Evolutionary conservation across 2,797 vertebrate genomes (phyloP), one percentile per base, ranked within the genome.

Genomic region (Heteromormyrus szaboi): DNA sequence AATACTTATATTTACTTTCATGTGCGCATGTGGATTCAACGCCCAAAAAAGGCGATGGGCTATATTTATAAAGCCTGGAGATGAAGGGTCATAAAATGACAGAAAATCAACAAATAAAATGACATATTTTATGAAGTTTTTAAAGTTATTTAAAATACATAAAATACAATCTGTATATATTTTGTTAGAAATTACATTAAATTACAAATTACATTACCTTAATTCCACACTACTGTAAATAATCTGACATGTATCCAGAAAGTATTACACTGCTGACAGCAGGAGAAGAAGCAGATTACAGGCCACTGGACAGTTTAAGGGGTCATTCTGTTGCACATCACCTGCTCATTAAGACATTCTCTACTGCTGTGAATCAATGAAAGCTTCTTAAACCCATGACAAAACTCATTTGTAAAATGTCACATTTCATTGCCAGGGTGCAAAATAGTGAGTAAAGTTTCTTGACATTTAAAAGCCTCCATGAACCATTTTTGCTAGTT

Each of bases 371-470:
- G 37, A 87, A 87, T 87, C 86, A 37, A 44, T 65, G 53, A 41
- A 87, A 62, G 37, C 33, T 44, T 87, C 54, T 87, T 65, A 87
- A 41, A 87, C 53, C 33, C 29, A 65, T n/a, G 53, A 51, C 37
- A 87, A 59, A 87, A 87, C 53, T 87, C 29, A 87, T 46, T 86
- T 86, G 51, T 56, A 86, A 56, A 86, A 86, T 37, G 86, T 87
- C 29, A 87, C n/a, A 65, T 65, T 87, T 46, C 53, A 87, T 87
- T 59, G 86, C 33, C 53, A 25, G 56, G 86, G 53, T 41, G 54
- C 86, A 44, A 87, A 44, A 65, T 65, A 62, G 86, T 87, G 41
- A n/a, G n/a, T 87, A 87, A 33, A 65, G 33, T 65, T 59, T 46
- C 56, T 44, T 87, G 54, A 87, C 86, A 87, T 59, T 65, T 62